phyloP scores from a whole-genome alignment of 2,888 invertebrate genomes.

The Harmothoe impar region DNA sequence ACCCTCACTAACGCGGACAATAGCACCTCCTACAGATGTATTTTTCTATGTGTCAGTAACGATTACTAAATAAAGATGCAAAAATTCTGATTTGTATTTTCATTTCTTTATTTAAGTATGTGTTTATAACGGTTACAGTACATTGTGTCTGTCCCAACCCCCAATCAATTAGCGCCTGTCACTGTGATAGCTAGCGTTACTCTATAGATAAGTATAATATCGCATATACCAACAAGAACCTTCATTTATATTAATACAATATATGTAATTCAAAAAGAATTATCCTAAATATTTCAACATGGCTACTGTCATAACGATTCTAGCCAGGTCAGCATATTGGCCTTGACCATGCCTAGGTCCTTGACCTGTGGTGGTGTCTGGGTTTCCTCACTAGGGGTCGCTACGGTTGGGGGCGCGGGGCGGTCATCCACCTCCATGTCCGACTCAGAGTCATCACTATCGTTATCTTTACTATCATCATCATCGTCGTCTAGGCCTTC shows the following conservation, averaged over 20 bases:
- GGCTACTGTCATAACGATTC: neutral
- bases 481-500: constrained; percentile 55
- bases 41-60: too few species aligned
- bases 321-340: constrained; percentile 14
- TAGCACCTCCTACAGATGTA: too few species aligned
- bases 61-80: neutral
- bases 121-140: neutral
- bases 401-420: neutral
- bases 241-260: too few species aligned
- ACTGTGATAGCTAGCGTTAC: too few species aligned
- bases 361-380: neutral
- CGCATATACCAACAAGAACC: too few species aligned
- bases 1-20: too few species aligned
- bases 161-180: neutral
- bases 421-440: constrained; percentile 63
- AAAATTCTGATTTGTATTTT: neutral
- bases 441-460: constrained; percentile 40
- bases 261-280: too few species aligned
- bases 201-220: too few species aligned
- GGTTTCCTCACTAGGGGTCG: neutral
- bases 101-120: neutral
- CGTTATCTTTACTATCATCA: neutral
- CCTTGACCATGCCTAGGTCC: neutral
- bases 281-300: neutral
- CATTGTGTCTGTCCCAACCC: neutral